phyloP scores from a whole-genome alignment of 2,113 vertebrate species.

The Leptosomus discolor region DNA sequence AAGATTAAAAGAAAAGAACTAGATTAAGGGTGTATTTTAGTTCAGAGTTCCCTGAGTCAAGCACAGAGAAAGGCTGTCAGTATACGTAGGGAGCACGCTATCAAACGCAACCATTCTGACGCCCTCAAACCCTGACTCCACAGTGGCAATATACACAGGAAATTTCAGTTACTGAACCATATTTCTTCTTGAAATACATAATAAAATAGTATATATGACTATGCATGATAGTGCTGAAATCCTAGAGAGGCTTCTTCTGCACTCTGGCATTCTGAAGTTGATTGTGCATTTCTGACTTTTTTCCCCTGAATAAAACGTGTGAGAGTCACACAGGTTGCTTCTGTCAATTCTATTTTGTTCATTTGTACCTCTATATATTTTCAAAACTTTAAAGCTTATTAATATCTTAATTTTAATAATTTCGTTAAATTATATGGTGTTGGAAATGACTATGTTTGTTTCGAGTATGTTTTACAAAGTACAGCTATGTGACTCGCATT shows the following conservation, averaged over 20 bases:
- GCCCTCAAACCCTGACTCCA: background rate
- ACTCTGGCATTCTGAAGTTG: background rate
- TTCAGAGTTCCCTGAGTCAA: background rate
- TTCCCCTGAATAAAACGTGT: background rate
- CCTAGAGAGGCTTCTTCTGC: background rate
- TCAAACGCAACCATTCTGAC: background rate
- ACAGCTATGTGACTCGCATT: background rate
- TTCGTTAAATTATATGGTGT: background rate
- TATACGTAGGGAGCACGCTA: background rate
- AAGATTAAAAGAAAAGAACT: background rate
- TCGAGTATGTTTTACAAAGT: background rate
- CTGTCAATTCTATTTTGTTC: background rate
- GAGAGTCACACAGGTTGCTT: background rate
- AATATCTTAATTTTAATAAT: background rate
- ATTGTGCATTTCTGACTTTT: background rate
- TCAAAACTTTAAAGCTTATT: background rate
- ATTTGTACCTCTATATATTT: background rate
- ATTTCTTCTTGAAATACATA: background rate
- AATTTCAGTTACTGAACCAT: background rate
- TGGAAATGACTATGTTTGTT: background rate
- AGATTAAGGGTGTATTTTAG: background rate
- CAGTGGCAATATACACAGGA: background rate
- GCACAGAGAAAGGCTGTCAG: background rate
- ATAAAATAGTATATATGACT: background rate
- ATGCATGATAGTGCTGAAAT: background rate